These are phyloP conservation scores for Lypha dubia DNA, from an alignment of 2,888 invertebrate species.

Conservation along the genomic window DNA sequence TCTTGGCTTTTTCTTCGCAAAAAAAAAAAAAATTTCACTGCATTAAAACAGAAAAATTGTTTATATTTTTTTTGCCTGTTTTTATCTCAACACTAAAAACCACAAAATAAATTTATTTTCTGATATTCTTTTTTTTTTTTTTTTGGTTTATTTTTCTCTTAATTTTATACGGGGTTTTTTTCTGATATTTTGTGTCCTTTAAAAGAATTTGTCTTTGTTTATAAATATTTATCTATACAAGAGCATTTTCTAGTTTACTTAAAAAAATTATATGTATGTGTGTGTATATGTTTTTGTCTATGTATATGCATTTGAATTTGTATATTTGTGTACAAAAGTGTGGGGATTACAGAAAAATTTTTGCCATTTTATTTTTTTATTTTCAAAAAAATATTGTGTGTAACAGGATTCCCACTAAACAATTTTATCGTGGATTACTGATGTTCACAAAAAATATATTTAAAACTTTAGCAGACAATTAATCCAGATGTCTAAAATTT, in stretches of 20 bases:
- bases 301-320: background rate
- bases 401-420: background rate
- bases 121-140: slow-evolving; percentile 3
- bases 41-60: background rate
- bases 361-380: slow-evolving; percentile 15
- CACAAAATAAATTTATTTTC: slow-evolving; percentile 28
- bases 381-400: background rate
- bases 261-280: background rate
- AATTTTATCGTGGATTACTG: too few species aligned
- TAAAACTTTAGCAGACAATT: too few species aligned
- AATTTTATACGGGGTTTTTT: slow-evolving; percentile 25
- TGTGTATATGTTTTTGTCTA: background rate
- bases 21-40: background rate
- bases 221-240: slow-evolving; percentile 49
- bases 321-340: background rate
- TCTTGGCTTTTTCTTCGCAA: background rate
- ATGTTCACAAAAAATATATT: too few species aligned
- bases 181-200: slow-evolving; percentile 39
- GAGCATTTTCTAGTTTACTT: slow-evolving; percentile 5
- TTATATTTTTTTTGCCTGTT: background rate
- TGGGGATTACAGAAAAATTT: background rate
- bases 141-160: background rate
- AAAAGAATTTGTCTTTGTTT: slow-evolving; percentile 41
- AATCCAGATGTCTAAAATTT: too few species aligned
- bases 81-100: slow-evolving; percentile 31